Conservation (phyloP, 2,113 vertebrate genomes). For the Saguinus imperator region DNA sequence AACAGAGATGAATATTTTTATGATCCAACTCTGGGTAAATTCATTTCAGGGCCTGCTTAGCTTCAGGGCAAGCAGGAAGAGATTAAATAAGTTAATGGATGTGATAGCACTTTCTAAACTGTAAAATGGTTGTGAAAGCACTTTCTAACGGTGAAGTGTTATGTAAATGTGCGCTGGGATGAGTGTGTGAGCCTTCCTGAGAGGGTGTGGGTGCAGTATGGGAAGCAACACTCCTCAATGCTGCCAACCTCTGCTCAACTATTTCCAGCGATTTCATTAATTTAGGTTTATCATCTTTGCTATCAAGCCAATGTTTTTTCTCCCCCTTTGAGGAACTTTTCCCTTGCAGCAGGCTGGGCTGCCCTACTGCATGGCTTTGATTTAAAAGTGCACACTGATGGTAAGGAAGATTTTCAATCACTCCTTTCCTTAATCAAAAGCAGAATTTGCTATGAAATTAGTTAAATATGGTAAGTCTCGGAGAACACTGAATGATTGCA, state of each 20-base stretch:
- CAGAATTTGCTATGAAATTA: background rate
- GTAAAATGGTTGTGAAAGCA: constrained; percentile 50
- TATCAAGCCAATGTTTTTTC: background rate
- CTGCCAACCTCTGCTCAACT: background rate
- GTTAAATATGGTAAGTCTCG: background rate
- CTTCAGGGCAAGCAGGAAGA: constrained; percentile 67
- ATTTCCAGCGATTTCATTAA: background rate
- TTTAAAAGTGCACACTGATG: background rate
- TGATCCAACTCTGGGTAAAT: background rate
- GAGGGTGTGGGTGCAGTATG: background rate
- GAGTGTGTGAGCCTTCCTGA: background rate
- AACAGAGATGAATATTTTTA: background rate
- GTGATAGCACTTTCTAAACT: constrained; percentile 47
- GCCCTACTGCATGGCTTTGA: background rate
- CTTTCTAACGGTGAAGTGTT: constrained; percentile 50
- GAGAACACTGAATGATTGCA: background rate
- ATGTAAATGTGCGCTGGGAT: background rate
- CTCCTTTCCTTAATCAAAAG: background rate
- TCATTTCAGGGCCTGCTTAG: constrained; percentile 37
- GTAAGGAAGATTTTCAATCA: background rate
- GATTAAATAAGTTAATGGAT: constrained; percentile 61
- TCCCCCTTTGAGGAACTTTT: background rate
- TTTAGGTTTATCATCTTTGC: background rate
- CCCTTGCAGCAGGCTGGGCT: background rate
- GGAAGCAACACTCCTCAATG: background rate